A percentile compares a stretch with the other conserved stretches of the same genome.
Evolutionary conservation across 2,797 vertebrate genomes (phyloP).

Genomic region (Lutjanus argentimaculatus): DNA sequence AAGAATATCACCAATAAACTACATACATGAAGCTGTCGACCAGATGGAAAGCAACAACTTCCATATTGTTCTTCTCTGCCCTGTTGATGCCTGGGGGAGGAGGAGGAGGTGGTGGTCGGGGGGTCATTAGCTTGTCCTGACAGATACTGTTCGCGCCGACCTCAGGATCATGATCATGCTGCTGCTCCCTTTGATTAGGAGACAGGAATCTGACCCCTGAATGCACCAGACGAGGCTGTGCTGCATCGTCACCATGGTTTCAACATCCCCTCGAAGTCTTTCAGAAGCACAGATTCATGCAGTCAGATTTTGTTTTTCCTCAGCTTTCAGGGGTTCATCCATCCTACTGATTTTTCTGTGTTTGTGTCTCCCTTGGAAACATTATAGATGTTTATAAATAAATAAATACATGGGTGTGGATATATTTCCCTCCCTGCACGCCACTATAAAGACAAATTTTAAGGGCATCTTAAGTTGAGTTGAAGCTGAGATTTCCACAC

Average conservation of each 20-base stretch:
- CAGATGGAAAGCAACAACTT: slow-evolving; percentile 40
- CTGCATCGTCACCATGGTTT: neutral
- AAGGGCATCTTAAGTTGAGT: too few species aligned
- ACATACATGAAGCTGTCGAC: slow-evolving; percentile 43
- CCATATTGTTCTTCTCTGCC: slow-evolving; percentile 18
- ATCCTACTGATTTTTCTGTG: neutral
- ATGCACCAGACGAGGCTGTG: neutral
- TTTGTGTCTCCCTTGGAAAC: too few species aligned
- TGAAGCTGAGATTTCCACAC: too few species aligned
- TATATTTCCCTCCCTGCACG: too few species aligned
- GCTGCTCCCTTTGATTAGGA: neutral
- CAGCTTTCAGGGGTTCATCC: neutral
- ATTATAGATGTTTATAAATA: too few species aligned
- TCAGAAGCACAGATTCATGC: neutral
- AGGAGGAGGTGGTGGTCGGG: neutral
- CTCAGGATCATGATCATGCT: neutral
- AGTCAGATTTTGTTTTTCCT: neutral
- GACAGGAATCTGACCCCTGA: neutral
- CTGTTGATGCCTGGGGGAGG: neutral
- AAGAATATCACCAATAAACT: slow-evolving; percentile 58
- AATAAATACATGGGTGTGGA: too few species aligned
- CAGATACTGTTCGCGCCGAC: neutral
- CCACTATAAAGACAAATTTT: too few species aligned
- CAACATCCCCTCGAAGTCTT: too few species aligned
- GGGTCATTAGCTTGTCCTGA: slow-evolving; percentile 2